Percentiles rank a stretch among this genome's conserved stretches.
Evolutionary conservation across 2,888 invertebrate genomes (phyloP).

Genomic region (Protonemura montana): DNA sequence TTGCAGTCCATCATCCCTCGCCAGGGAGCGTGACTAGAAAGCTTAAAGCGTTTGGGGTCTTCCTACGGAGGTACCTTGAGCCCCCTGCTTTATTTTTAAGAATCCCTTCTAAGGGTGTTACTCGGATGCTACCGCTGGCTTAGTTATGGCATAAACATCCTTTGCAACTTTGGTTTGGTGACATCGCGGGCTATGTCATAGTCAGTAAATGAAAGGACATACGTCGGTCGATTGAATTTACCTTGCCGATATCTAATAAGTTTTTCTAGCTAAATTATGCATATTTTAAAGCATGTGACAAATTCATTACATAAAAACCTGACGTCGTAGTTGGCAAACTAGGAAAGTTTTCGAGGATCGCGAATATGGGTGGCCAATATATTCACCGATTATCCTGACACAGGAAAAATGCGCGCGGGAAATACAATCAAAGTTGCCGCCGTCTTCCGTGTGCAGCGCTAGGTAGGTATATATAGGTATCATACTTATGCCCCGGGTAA

Average conservation of each 20-base stretch:
- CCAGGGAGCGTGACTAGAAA: not conserved
- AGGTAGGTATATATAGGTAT: not conserved
- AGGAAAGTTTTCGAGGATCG: not conserved
- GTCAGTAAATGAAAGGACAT: not conserved
- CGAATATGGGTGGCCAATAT: not conserved
- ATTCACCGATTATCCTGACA: not conserved
- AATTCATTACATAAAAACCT: constrained; percentile 1
- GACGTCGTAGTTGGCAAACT: not conserved
- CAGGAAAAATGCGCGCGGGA: not conserved
- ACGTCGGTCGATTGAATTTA: not conserved
- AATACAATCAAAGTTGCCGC: not conserved
- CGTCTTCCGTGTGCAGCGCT: not conserved
- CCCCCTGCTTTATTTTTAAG: not conserved
- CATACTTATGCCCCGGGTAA: not conserved
- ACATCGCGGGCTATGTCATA: not conserved
- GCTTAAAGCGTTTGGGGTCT: not conserved
- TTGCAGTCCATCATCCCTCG: not conserved
- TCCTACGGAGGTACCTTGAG: not conserved
- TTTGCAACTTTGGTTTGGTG: not conserved
- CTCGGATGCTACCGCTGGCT: not conserved
- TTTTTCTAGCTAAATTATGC: not conserved
- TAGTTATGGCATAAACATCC: not conserved
- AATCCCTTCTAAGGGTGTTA: not conserved
- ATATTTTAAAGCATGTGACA: not conserved
- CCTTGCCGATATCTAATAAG: not conserved